A percentile compares a stretch with the other conserved stretches of the same genome.
Conservation (phyloP, 2,888 invertebrate species). For the Drosophila neotestacea region DNA sequence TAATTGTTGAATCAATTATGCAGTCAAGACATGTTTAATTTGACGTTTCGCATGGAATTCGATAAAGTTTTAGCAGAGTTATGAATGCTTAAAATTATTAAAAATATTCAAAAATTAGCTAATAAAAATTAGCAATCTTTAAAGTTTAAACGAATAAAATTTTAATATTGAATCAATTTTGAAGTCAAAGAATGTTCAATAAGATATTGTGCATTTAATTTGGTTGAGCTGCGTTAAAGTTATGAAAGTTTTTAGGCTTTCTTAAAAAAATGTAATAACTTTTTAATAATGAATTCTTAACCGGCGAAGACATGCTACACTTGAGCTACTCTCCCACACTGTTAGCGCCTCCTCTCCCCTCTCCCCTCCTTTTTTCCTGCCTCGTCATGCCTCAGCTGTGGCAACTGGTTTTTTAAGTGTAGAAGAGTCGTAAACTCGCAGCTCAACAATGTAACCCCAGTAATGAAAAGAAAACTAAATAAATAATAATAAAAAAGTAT, state of each 20-base stretch:
- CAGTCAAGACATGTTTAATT: too few relatives aligned
- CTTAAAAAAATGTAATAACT: too few relatives aligned
- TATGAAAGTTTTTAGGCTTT: too few relatives aligned
- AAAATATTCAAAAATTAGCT: too few relatives aligned
- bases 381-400: constrained; percentile 3
- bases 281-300: background rate
- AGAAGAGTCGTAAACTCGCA: constrained; percentile 13
- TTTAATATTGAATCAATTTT: background rate
- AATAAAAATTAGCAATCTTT: too few relatives aligned
- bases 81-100: too few relatives aligned
- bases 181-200: background rate
- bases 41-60: too few relatives aligned
- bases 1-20: too few relatives aligned
- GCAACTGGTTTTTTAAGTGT: constrained; percentile 8
- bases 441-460: constrained; percentile 18
- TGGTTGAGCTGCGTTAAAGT: too few relatives aligned
- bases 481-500: constrained; percentile 22
- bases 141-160: background rate
- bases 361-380: background rate
- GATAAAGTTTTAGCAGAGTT: too few relatives aligned
- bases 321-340: constrained; percentile 5
- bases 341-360: background rate
- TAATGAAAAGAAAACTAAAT: constrained; percentile 21
- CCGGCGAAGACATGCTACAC: background rate
- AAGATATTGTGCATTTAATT: too few relatives aligned